Conservation (phyloP, 35 echinoderm and acorn worm species). For the Ophiothrix spiculata region DNA sequence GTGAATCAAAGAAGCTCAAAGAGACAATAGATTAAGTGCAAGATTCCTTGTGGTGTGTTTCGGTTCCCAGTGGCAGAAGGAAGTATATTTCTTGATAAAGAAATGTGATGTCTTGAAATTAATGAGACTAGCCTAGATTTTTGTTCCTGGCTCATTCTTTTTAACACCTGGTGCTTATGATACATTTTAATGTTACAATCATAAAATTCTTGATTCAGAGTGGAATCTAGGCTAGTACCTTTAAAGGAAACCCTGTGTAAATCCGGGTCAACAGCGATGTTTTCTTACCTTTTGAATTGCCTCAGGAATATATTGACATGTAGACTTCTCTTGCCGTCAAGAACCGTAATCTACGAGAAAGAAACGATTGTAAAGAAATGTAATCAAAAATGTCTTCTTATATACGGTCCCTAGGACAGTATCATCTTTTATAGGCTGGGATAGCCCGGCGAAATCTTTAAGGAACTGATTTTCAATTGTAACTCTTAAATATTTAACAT, state of each 20-base stretch:
- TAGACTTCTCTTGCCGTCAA: conserved; percentile 80
- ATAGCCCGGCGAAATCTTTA: too few species aligned
- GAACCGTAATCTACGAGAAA: conserved; percentile 66
- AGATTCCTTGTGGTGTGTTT: background rate
- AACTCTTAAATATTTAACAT: too few species aligned
- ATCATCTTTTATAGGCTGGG: too few species aligned
- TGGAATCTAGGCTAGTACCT: background rate
- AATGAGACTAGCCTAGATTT: background rate
- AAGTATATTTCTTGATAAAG: too few species aligned
- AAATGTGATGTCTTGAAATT: too few species aligned
- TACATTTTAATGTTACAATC: background rate
- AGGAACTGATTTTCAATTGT: too few species aligned
- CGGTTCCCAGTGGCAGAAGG: too few species aligned
- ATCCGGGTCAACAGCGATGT: background rate
- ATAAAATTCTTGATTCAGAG: background rate
- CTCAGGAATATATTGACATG: conserved; percentile 92
- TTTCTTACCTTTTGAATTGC: conserved; percentile 70
- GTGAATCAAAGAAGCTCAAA: background rate
- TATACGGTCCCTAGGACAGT: too few species aligned
- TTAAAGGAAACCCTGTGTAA: background rate
- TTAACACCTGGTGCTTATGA: background rate
- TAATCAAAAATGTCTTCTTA: too few species aligned
- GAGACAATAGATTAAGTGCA: background rate
- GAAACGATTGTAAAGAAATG: too few species aligned
- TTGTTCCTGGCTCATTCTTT: background rate